Base-by-base conservation (phyloP, 2,888 invertebrate species). In the Meiosimyza platycephala region DNA sequence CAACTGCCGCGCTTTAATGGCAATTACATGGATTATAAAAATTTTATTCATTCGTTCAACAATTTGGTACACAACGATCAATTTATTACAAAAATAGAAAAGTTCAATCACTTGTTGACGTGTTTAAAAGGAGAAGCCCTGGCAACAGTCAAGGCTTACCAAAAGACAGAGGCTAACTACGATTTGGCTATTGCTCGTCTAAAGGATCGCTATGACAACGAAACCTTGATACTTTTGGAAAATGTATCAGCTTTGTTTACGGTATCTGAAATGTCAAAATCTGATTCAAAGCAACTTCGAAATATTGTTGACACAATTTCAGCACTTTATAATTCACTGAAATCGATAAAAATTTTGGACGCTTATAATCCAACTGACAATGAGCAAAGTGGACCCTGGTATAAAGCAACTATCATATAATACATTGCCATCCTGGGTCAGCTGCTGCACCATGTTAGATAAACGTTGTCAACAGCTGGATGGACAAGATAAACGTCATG, bases 21-120 rank as follows among this genome's bases (percentile, higher is more conserved):
- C 5, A 75, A 73, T 33, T 72, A 75, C 52, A 28, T 68, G 12
- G 75, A 75, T 4, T 71, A 70, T n/a, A 71, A 66, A 22, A 72
- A 73, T 52, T 74, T 73, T 12, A 74, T 74, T 15, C 47, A 51
- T 9, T 71, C 55, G 11, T 76, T 66, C 33, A 64, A 62, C 12
- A 76, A 64, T 62, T 62, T 73, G 16, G 69, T 73, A 6, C 28
- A 74, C 28, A 60, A 55, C 57, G 57, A 74, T 22, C 9, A n/a
- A 0, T 65, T 64, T 6, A 50, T 74, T 11, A 47, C 73, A 2
- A 69, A 18, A 12, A 75, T 75, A 5, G 73, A 76, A 65, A 72
- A 73, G 47, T 75, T 76, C 12, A 72, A 75, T 67, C 59, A 72
- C 50, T 16, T 71, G n/a, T 22, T 75, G 9, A 48, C 55, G 51